Conservation (phyloP, 2,113 vertebrate species). For the Gobiocypris rarus region DNA sequence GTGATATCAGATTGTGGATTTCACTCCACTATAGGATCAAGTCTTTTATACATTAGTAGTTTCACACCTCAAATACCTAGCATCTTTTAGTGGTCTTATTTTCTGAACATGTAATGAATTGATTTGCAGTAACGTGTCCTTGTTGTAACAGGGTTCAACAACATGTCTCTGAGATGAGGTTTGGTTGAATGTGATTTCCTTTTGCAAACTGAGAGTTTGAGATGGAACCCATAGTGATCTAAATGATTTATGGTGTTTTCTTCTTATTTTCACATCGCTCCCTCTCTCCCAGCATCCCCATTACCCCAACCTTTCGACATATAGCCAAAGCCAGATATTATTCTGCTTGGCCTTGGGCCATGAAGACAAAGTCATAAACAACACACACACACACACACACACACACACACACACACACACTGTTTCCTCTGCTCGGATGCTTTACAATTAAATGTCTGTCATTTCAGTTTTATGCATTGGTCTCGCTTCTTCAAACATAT, state of each 20-base stretch:
- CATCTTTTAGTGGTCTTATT: neutral
- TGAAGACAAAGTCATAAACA: constrained; percentile 74
- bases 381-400: too few relatives aligned
- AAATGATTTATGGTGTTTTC: constrained; percentile 73
- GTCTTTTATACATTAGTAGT: neutral
- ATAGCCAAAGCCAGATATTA: constrained; percentile 60
- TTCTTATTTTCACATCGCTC: constrained; percentile 49
- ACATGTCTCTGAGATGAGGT: constrained; percentile 7
- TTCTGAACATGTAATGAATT: neutral
- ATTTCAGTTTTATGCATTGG: constrained; percentile 66
- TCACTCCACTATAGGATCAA: neutral
- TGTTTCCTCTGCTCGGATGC: constrained; percentile 65
- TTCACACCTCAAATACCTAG: neutral
- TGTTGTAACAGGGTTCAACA: constrained; percentile 9
- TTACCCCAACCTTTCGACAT: constrained; percentile 67
- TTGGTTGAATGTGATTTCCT: constrained; percentile 47
- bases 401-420: constrained; percentile 66
- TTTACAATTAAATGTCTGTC: constrained; percentile 75
- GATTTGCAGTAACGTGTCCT: neutral
- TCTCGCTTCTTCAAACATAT: constrained; percentile 58
- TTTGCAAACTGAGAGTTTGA: constrained; percentile 68
- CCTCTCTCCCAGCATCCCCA: constrained; percentile 65
- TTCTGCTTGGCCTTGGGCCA: constrained; percentile 71
- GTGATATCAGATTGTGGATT: neutral
- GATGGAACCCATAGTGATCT: constrained; percentile 14